phyloP scores from a whole-genome alignment of 2,888 invertebrate genomes.

The Bombyx huttoni region DNA sequence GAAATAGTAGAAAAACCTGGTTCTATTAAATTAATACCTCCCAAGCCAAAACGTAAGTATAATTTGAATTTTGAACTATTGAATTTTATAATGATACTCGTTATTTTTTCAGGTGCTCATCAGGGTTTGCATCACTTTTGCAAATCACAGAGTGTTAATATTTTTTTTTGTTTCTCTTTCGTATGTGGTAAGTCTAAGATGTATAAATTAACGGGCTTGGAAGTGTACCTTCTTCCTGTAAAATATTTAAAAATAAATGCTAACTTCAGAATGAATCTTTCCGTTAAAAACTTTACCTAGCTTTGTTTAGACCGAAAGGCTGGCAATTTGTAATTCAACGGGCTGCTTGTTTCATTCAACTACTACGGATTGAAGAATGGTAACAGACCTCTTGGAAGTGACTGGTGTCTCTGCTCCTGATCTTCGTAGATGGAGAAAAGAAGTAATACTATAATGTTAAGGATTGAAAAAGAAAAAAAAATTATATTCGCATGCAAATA shows the following conservation, averaged over 20 bases:
- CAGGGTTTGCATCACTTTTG: slow-evolving; percentile 19
- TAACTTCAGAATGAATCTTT: slow-evolving; percentile 49
- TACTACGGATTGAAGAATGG: slow-evolving; percentile 25
- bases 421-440: slow-evolving; percentile 16
- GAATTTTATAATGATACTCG: slow-evolving; percentile 35
- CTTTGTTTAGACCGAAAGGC: slow-evolving; percentile 42
- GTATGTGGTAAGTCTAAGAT: slow-evolving; percentile 65
- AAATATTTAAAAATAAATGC: slow-evolving; percentile 62
- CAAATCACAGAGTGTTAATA: slow-evolving; percentile 23
- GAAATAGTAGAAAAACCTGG: slow-evolving; percentile 80
- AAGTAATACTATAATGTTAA: slow-evolving; percentile 15
- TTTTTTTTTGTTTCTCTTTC: slow-evolving; percentile 35
- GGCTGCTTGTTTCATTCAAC: not conserved
- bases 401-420: slow-evolving; percentile 27
- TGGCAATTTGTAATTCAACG: not conserved
- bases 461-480: not conserved
- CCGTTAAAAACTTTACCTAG: slow-evolving; percentile 46
- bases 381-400: slow-evolving; percentile 29
- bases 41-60: slow-evolving; percentile 94
- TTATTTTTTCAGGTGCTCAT: slow-evolving; percentile 56
- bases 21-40: slow-evolving; percentile 87
- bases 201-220: slow-evolving; percentile 57
- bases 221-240: slow-evolving; percentile 45
- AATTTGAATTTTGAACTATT: slow-evolving; percentile 14
- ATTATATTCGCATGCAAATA: not conserved